Evolutionary conservation across 2,113 vertebrate species (phyloP).

Genomic region (Leucopternis melanops): DNA sequence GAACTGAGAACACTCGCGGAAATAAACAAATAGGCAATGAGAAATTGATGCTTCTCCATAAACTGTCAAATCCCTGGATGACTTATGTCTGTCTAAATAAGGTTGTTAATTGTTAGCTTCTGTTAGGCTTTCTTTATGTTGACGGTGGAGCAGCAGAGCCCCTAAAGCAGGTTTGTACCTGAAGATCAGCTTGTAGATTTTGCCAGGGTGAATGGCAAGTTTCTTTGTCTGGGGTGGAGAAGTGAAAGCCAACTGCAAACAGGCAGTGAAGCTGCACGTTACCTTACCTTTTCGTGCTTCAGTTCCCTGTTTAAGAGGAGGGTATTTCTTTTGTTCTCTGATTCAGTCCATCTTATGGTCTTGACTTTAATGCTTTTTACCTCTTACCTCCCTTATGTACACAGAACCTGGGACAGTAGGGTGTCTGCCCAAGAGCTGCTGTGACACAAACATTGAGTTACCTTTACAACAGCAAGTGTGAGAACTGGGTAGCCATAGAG

Average conservation of each 20-base stretch:
- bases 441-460: neutral
- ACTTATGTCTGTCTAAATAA: neutral
- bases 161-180: neutral
- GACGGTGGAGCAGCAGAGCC: neutral
- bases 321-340: neutral
- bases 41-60: neutral
- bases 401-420: neutral
- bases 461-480: neutral
- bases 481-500: neutral
- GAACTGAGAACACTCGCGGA: neutral
- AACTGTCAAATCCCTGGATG: neutral
- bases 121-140: neutral
- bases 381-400: neutral
- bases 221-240: neutral
- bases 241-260: neutral
- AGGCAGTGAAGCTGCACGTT: rapidly evolving
- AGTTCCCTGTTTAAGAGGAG: neutral
- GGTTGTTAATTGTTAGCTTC: neutral
- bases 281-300: neutral
- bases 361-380: neutral
- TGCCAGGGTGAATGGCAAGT: neutral
- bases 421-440: neutral
- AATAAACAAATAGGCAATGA: neutral
- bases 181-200: neutral
- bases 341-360: neutral